Evolutionary conservation across 1,140 invertebrate genomes (phyloP), one percentile per base, ranked within the genome.

Genomic region (Pararge aegeria): DNA sequence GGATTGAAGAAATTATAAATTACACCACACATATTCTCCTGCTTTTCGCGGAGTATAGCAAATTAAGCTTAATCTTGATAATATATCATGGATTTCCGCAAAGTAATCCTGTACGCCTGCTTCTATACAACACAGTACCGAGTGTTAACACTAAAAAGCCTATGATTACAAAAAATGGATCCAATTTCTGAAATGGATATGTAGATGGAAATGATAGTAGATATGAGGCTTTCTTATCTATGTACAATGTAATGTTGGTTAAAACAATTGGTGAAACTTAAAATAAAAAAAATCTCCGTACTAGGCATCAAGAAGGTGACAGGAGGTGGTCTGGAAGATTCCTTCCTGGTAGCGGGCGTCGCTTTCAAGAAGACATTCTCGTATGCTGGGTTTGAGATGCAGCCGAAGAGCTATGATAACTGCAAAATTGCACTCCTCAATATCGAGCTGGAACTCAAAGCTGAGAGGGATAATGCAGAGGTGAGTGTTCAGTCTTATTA

Each of bases 311-410:
- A 99, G 91, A 99, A 99, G 91, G 96, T 99, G 12, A 92, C 94
- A n/a, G 98, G 98, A 51, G 98, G 98, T 62, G 96, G 95, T 4
- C 82, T 99, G 7, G 96, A 98, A 92, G 98, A 99, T 79, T 99
- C 98, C 0, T 89, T 95, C 64, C 91, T 99, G 1, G 94, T 99
- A 1, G 68, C 77, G 5, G 99, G 99, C 48, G 98, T 99, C 7
- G 98, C 98, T 0, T 99, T 99, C 83, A 99, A 99, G 89, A 99
- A 99, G 90, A 99, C 98, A 0, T 99, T 99, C 90, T 99, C 98
- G 0, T 99, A 99, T 84, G 99, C 99, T 68, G 99, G 99, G 5
- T 99, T 99, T 90, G 98, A 99, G 92, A 99, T 99, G 99, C 98
- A 99, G 79, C 98, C 97, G 0, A 99, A 99, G 90, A 94, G 92